Conservation (phyloP, 2,797 vertebrate genomes). For the Halcyon badia region DNA sequence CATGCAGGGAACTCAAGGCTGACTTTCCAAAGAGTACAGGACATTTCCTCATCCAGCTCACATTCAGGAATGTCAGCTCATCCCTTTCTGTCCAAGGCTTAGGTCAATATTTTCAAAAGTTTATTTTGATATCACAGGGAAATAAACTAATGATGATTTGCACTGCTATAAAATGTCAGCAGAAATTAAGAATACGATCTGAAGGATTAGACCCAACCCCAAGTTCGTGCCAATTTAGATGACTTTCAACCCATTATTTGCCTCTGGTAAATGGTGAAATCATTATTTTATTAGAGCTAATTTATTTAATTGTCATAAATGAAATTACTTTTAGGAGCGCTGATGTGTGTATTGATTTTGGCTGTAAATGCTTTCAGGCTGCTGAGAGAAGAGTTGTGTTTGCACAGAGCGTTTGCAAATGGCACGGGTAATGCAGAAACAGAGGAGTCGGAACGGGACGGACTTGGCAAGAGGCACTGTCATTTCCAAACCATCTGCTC, state of each 20-base stretch:
- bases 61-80: not conserved
- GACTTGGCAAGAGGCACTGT: not conserved
- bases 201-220: not conserved
- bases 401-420: not conserved
- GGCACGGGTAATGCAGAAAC: not conserved
- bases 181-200: not conserved
- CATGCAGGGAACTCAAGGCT: not conserved
- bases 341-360: conserved; percentile 53
- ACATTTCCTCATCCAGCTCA: not conserved
- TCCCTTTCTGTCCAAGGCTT: not conserved
- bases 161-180: not conserved
- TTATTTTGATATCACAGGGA: not conserved
- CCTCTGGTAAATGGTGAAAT: conserved; percentile 41
- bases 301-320: conserved; percentile 60
- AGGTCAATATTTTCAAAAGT: not conserved
- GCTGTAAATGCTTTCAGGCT: not conserved
- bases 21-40: not conserved
- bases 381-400: conserved; percentile 25
- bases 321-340: not conserved
- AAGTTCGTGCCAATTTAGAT: not conserved
- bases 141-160: not conserved
- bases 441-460: fast-evolving
- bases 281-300: conserved; percentile 21
- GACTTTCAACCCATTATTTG: conserved; percentile 23
- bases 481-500: not conserved